Base-by-base conservation (phyloP, 2,113 vertebrate genomes). In the Poecilia latipinna region DNA sequence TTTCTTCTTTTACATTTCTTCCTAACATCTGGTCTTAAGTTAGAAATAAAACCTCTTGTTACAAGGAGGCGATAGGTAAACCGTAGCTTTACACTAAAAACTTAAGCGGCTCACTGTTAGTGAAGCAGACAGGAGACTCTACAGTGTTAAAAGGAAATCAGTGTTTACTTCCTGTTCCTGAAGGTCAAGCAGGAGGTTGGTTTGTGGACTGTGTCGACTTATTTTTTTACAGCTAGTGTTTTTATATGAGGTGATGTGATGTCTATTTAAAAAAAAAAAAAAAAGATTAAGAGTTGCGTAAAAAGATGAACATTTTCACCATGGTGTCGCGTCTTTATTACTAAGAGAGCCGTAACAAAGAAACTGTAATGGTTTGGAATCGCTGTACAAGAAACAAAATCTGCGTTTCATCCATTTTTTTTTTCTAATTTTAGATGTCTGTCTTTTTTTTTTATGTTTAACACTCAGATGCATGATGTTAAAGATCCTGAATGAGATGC, bases 171-270 rank as follows among this genome's bases (percentile, higher is more conserved):
- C 62, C 28, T 78, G 77, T 77, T 65, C 39, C 61, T 72, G 39
- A 60, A 81, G 79, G 70, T 69, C 12, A 17, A 78, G 77, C 79
- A 63, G 75, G 57, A 32, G 17, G 65, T 31, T 65, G 67, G 67
- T 89, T 65, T 69, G 79, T 85, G 75, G 66, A 61, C 51, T 31
- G 62, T 81, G 67, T 68, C 12, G 67, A 61, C 26, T 77, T 78
- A 3, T 82, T 28, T 77, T 78, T 65, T 76, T 86, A 79, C 86
- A 77, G 78, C 31, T 61, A 39, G 71, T 87, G 79, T 86, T 89
- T 89, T 75, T 85, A 85, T 87, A 87, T 85, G 35, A 83, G 79
- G 85, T 90, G 85, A 89, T 64, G 87, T 90, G 84, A 80, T 22
- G 57, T 84, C 74, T 89, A 82, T 87, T 91, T 90, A 29, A 29